Percentiles rank a stretch among this genome's conserved stretches.
phyloP scores from a whole-genome alignment of 23 tunicate species.

The Pegea sp. region DNA sequence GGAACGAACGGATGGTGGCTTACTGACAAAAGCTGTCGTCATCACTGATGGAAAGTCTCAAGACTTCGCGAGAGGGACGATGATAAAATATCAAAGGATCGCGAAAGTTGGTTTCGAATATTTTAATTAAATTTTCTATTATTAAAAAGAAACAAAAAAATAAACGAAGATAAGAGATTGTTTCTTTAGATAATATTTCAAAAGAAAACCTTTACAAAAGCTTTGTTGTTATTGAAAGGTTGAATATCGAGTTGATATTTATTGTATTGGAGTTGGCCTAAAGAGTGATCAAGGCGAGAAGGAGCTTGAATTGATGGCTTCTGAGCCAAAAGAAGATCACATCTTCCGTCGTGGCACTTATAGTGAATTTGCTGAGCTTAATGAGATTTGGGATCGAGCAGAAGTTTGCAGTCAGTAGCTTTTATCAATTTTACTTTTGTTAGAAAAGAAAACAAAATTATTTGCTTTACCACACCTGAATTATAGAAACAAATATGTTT shows the following conservation, averaged over 20 bases:
- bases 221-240: too few species aligned
- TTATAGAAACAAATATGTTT: background rate
- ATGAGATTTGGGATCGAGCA: constrained; percentile 3
- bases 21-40: constrained; percentile 39
- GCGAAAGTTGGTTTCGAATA: constrained; percentile 20
- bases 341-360: constrained; percentile 15
- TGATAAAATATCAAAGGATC: constrained; percentile 31
- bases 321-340: constrained; percentile 49
- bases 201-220: too few species aligned
- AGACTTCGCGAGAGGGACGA: constrained; percentile 40
- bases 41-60: constrained; percentile 86
- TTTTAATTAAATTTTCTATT: background rate
- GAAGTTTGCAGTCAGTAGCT: constrained; percentile 12
- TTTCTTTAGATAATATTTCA: background rate
- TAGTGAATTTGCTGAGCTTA: constrained; percentile 12
- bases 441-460: too few species aligned
- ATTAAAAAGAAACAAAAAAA: background rate
- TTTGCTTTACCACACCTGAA: background rate
- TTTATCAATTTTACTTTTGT: too few species aligned
- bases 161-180: background rate
- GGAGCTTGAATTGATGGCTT: constrained; percentile 53
- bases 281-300: constrained; percentile 2
- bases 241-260: constrained; percentile 30
- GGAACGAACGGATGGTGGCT: constrained; percentile 16
- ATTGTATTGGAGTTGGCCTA: constrained; percentile 53